phyloP scores from a whole-genome alignment of 2,113 vertebrate species.

The Ailuropoda melanoleuca region DNA sequence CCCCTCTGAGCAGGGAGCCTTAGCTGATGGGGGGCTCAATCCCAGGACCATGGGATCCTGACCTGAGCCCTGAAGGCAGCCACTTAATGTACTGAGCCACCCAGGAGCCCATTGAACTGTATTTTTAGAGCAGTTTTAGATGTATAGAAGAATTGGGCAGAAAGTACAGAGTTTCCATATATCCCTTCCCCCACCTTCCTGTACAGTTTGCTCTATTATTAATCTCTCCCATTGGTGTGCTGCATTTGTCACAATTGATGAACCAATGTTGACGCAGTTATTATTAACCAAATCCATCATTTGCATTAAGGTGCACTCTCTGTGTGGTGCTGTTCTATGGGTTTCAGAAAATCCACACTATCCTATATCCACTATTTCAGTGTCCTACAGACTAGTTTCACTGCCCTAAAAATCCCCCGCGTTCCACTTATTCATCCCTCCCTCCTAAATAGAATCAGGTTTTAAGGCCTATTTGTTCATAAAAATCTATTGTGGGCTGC shows the following conservation, averaged over 20 bases:
- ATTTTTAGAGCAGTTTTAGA: background rate
- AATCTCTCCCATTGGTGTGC: background rate
- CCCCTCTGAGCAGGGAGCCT: background rate
- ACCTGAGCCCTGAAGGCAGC: background rate
- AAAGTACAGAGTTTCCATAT: background rate
- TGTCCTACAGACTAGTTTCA: background rate
- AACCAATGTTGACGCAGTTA: background rate
- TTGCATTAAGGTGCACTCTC: background rate
- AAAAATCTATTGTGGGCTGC: background rate
- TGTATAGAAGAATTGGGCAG: background rate
- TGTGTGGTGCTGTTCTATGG: background rate
- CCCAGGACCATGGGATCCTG: background rate
- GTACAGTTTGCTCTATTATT: background rate
- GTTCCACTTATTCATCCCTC: background rate
- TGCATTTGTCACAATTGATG: background rate
- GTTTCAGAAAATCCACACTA: background rate
- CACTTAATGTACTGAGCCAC: background rate
- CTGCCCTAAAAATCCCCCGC: background rate
- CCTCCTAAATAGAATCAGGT: background rate
- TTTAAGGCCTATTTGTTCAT: background rate
- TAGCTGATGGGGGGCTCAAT: too few relatives aligned
- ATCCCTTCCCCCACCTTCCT: background rate
- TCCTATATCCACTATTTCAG: background rate
- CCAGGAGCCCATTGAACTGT: background rate
- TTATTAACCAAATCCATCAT: background rate